Base-by-base conservation (phyloP, 2,797 vertebrate genomes). In the Enteromius argenteus region DNA sequence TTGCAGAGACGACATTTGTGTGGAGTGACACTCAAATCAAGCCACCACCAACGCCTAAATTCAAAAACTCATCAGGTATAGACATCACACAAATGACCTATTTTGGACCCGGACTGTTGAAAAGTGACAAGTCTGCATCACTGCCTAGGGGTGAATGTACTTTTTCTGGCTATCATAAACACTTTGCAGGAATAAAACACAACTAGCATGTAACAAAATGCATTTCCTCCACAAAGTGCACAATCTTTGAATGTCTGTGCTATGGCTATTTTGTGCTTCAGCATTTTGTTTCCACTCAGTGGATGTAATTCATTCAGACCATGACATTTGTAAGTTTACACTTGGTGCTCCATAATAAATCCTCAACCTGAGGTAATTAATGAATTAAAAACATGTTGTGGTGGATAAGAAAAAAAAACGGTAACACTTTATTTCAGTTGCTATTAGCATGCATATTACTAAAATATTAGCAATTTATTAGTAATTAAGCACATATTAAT, bases 381-480 rank as follows among this genome's bases (percentile, higher is more conserved):
- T 85, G 81, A 51, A 80, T 84, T 83, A 44, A 81, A 62, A 79
- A 82, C 51, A 51, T 39, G 46, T 37, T 79, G 62, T 58, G 79
- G 46, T 69, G 75, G n/a, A 73, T 83, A 5, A 46, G 42, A 6
- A 7, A 7, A 39, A 39, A 39, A 39, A 37, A 5, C n/a, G 35
- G 6, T 37, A 37, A 37, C 37, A 37, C 37, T 37, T 37, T 37
- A 37, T 37, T 6, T 37, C 35, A 37, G 5, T 37, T 37, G 37
- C 37, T 37, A 37, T 7, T 37, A 37, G 37, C 37, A 37, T 37
- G 37, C 37, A 37, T 37, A 37, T 37, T 37, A 37, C 37, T 37
- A 37, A 37, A 37, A 37, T 37, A 8, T 37, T 37, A 37, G 37
- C 6, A 37, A 37, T 37, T 0, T 37, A 37, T 37, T 37, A 37